These are phyloP conservation scores for Pristionchus japonicus DNA, from an alignment of 2,888 invertebrate genomes.

Conservation along the genomic window DNA sequence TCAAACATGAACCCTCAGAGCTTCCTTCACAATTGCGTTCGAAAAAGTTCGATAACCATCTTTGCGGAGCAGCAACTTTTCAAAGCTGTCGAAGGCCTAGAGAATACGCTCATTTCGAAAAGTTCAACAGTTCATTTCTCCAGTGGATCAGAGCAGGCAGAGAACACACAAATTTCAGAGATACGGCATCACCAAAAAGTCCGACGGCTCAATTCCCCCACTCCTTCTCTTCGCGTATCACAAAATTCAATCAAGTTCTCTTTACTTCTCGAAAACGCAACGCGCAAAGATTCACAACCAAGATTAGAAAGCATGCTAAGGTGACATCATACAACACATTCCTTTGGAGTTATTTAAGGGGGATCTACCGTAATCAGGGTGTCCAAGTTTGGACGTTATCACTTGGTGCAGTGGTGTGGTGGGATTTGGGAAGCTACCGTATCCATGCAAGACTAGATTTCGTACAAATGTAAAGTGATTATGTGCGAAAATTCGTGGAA, in stretches of 20 bases:
- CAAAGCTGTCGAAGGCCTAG: neutral
- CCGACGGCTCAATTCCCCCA: neutral
- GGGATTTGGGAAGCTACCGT: conserved; percentile 1
- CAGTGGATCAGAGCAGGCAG: no score
- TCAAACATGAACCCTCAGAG: neutral
- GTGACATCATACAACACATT: neutral
- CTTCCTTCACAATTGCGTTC: no score
- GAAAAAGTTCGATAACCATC: neutral
- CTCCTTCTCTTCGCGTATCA: neutral
- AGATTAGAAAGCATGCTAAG: neutral
- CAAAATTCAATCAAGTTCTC: neutral
- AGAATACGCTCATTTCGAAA: no score
- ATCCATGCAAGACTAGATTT: neutral
- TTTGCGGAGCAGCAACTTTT: neutral
- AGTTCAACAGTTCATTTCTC: neutral
- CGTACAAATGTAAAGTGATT: neutral
- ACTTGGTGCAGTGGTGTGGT: neutral
- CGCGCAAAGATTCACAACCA: neutral
- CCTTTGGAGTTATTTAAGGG: neutral
- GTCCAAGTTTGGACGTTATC: conserved; percentile 9
- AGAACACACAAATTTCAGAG: no score
- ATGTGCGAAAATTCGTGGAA: neutral
- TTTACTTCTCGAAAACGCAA: neutral
- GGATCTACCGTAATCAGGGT: neutral
- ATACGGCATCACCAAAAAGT: no score